phyloP scores from a whole-genome alignment of 2,113 vertebrate genomes.

The Hipposideros armiger region DNA sequence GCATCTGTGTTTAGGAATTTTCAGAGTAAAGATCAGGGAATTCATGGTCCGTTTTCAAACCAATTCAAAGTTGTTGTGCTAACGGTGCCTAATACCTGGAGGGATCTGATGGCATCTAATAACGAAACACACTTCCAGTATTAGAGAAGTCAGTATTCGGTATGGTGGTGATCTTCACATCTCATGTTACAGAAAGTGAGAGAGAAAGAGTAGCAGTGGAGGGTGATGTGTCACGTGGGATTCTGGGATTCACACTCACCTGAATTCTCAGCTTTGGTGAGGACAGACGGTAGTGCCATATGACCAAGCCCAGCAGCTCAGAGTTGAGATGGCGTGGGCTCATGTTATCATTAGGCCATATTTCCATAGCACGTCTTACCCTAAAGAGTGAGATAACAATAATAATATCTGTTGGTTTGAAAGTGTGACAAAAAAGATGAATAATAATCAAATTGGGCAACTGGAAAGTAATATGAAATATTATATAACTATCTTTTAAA shows the following conservation, averaged over 20 bases:
- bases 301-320: neutral
- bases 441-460: neutral
- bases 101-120: constrained; percentile 32
- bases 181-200: neutral
- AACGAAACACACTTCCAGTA: neutral
- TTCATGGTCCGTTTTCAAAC: neutral
- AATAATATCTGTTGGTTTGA: neutral
- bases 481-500: neutral
- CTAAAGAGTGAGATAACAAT: neutral
- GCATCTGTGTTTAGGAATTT: neutral
- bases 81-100: neutral
- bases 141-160: neutral
- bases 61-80: constrained; percentile 26
- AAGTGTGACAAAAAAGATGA: neutral
- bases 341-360: neutral
- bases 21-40: neutral
- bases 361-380: neutral
- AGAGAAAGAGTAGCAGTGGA: neutral
- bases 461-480: neutral
- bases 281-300: neutral
- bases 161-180: neutral
- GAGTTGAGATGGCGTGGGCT: neutral
- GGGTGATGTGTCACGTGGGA: neutral
- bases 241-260: neutral
- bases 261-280: neutral